Evolutionary conservation across 37 sponge, comb jelly and placozoan genomes (phyloP).

Genomic region (Ephydatia muelleri): DNA sequence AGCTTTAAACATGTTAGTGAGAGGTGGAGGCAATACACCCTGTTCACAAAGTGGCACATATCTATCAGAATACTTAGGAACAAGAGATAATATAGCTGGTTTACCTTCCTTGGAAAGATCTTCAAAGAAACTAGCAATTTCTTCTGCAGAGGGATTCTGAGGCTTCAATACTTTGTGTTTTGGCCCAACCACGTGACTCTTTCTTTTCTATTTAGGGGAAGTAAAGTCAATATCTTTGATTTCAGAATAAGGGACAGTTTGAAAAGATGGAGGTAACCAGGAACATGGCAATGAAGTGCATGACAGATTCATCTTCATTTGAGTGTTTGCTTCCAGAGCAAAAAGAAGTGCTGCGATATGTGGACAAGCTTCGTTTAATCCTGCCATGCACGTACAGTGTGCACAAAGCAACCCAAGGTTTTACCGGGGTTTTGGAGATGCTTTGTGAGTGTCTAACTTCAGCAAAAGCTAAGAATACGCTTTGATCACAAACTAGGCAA

Average conservation of each 20-base stretch:
- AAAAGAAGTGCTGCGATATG: slow-evolving; percentile 66
- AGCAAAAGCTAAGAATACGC: too few species aligned
- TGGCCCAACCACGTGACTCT: neutral
- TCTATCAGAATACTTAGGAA: slow-evolving; percentile 33
- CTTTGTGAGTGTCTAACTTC: too few species aligned
- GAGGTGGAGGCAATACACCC: slow-evolving; percentile 33
- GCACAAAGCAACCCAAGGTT: slow-evolving; percentile 24
- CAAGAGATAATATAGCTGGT: slow-evolving; percentile 52
- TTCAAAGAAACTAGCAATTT: slow-evolving; percentile 21
- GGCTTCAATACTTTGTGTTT: neutral
- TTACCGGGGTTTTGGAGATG: too few species aligned
- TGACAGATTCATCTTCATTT: slow-evolving; percentile 9
- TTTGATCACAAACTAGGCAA: too few species aligned
- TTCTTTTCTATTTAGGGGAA: slow-evolving; percentile 31
- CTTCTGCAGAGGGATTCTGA: slow-evolving; percentile 19
- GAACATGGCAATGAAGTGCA: slow-evolving; percentile 60
- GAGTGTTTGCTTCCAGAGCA: slow-evolving; percentile 35
- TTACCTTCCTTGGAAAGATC: slow-evolving; percentile 28
- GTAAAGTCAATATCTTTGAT: slow-evolving; percentile 56
- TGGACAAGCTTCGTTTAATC: slow-evolving; percentile 57
- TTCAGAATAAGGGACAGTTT: slow-evolving; percentile 32
- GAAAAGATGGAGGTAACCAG: slow-evolving; percentile 50
- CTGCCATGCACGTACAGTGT: slow-evolving; percentile 70
- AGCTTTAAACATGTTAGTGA: slow-evolving; percentile 26
- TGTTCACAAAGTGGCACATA: slow-evolving; percentile 31